These are phyloP conservation scores for Aplocera efformata DNA, from an alignment of 2,888 invertebrate genomes.

Conservation along the genomic window DNA sequence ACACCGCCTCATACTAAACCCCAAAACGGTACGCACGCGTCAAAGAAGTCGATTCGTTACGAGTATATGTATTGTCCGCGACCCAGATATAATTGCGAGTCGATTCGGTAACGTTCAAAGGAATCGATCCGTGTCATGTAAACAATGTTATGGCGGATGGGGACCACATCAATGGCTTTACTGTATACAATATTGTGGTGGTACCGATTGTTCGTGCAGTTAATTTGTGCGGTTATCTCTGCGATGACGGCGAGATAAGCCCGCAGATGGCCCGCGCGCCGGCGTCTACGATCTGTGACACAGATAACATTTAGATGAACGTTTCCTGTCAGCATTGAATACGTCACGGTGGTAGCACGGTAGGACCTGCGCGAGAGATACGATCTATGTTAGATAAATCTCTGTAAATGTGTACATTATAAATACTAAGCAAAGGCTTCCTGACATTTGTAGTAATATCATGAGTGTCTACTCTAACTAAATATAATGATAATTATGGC, in stretches of 20 bases:
- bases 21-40: constrained; percentile 26
- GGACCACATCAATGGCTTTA: constrained; percentile 36
- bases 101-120: constrained; percentile 46
- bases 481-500: too few species aligned
- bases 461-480: too few species aligned
- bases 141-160: constrained; percentile 48
- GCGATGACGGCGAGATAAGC: constrained; percentile 48
- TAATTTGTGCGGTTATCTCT: constrained; percentile 49
- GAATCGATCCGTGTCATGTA: constrained; percentile 45
- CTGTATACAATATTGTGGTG: constrained; percentile 37
- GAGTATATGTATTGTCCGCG: constrained; percentile 38
- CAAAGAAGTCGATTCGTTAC: constrained; percentile 36
- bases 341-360: constrained; percentile 33
- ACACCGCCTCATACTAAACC: constrained; percentile 15
- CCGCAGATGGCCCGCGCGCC: constrained; percentile 46
- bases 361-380: constrained; percentile 15
- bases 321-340: constrained; percentile 49
- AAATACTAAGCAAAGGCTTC: constrained; percentile 2
- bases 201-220: constrained; percentile 40
- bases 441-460: neutral
- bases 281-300: constrained; percentile 56
- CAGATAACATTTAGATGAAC: constrained; percentile 54
- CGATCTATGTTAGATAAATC: constrained; percentile 10
- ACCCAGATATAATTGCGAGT: constrained; percentile 42
- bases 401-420: constrained; percentile 9